These are phyloP conservation scores for Agonopterix alstromeriana DNA, from an alignment of 2,888 invertebrate species.

Conservation along the genomic window DNA sequence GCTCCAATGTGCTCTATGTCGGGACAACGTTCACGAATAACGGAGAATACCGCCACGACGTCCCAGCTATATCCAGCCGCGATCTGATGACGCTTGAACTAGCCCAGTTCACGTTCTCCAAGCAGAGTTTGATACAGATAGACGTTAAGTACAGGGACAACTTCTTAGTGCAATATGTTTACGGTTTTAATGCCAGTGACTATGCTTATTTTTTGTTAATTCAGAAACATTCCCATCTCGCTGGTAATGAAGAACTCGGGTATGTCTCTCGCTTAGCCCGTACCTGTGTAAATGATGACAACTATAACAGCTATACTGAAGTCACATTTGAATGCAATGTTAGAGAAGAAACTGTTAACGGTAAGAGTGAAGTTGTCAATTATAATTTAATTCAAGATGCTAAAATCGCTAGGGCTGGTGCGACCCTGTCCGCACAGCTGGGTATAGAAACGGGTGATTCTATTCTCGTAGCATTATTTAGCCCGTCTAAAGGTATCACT, in stretches of 20 bases:
- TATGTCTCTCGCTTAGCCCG: conserved; percentile 93
- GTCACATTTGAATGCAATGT: conserved; percentile 93
- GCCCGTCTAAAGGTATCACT: conserved; percentile 91
- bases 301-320: conserved; percentile 98
- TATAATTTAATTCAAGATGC: conserved; percentile 97
- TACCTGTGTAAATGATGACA: conserved; percentile 95
- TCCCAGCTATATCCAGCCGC: conserved; percentile 93
- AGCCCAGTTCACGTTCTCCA: conserved; percentile 89
- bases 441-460: conserved; percentile 88
- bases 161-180: conserved; percentile 96
- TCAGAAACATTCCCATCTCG: conserved; percentile 93
- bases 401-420: conserved; percentile 90
- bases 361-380: conserved; percentile 72
- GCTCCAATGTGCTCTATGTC: conserved; percentile 91
- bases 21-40: conserved; percentile 95
- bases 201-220: conserved; percentile 97
- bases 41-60: conserved; percentile 93
- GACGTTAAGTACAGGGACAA: conserved; percentile 96
- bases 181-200: conserved; percentile 96
- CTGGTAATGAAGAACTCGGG: conserved; percentile 91
- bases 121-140: conserved; percentile 90
- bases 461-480: conserved; percentile 91
- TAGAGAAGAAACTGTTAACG: conserved; percentile 74
- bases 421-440: conserved; percentile 87
- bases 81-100: conserved; percentile 87